Evolutionary conservation across 2,888 invertebrate genomes (phyloP), one percentile per base, ranked within the genome.

Genomic region (Plusia festucae): DNA sequence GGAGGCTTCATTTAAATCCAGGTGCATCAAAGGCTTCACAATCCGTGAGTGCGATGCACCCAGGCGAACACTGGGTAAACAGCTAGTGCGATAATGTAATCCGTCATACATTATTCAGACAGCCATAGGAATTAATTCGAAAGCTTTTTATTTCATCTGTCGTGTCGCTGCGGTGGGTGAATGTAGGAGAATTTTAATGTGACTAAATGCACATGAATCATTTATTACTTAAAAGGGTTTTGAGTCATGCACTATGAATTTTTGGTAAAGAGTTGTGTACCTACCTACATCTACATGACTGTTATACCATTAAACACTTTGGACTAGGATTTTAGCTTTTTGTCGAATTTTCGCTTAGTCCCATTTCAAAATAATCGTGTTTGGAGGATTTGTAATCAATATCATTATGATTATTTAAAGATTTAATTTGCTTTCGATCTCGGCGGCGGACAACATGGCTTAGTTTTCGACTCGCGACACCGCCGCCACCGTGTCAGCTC

Each of bases 91-190:
- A 84, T 86, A 87, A 86, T 87, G 79, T 85, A 88, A 85, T 87
- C 85, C 82, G 63, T 82, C 81, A 85, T 86, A 88, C 85, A 87
- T 88, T 85, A 88, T 88, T 87, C 88, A 87, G 74, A 65, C 78
- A 83, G 83, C 82, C 83, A 82, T 82, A 81, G 81, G 85, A 85
- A 87, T 88, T 86, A 81, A 85, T 85, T 81, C 83, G 73, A 81
- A 80, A 82, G 86, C 82, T 87, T 88, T 88, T 88, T 87, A 87
- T 86, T 84, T 79, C 78, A 81, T 76, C 69, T 59, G 40, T 61
- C 53, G 46, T 64, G 80, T 72, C 53, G 68, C 68, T 53, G 73
- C 30, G 44, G 6, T 20, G 24, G 5, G 5, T 7, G 9, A 59
- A 52, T n/a, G 34, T 1, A 8, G 60, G 18, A 0, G 0, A 0